Conservation (phyloP, 2,888 invertebrate species). For the Cotesia congregata region DNA sequence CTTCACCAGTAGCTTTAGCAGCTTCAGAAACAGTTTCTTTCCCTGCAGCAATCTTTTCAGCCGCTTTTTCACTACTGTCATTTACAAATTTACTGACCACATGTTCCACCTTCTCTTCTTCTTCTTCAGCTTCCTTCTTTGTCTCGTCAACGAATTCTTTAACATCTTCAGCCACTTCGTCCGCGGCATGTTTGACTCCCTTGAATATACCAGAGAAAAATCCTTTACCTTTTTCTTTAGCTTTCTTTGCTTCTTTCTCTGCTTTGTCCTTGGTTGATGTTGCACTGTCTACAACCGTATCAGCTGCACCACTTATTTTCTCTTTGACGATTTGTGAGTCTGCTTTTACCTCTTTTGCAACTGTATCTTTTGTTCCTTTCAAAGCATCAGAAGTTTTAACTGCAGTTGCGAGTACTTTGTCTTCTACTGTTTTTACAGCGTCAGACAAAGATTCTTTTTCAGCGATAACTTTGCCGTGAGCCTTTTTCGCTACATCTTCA, state of each 20-base stretch:
- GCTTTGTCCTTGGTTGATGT: slow-evolving; percentile 37
- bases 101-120: slow-evolving; percentile 50
- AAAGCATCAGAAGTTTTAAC: slow-evolving; percentile 69
- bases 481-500: background rate
- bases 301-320: slow-evolving; percentile 31
- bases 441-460: slow-evolving; percentile 52
- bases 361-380: slow-evolving; percentile 46
- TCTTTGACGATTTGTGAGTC: slow-evolving; percentile 41
- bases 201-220: slow-evolving; percentile 50
- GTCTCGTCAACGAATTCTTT: slow-evolving; percentile 64
- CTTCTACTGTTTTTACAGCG: slow-evolving; percentile 71
- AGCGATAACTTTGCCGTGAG: background rate
- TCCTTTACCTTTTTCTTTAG: slow-evolving; percentile 41
- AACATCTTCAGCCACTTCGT: slow-evolving; percentile 36
- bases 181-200: slow-evolving; percentile 40
- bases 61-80: background rate
- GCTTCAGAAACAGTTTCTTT: slow-evolving; percentile 27
- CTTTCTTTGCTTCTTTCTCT: slow-evolving; percentile 31
- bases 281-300: slow-evolving; percentile 35
- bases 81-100: slow-evolving; percentile 47
- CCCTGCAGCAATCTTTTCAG: background rate
- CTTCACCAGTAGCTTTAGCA: background rate
- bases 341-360: slow-evolving; percentile 43
- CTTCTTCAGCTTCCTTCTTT: slow-evolving; percentile 54
- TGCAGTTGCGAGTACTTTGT: slow-evolving; percentile 68